Percentiles rank a stretch among this genome's conserved stretches.
phyloP scores from a whole-genome alignment of 1,140 invertebrate genomes.

The Odontomachus brunneus region DNA sequence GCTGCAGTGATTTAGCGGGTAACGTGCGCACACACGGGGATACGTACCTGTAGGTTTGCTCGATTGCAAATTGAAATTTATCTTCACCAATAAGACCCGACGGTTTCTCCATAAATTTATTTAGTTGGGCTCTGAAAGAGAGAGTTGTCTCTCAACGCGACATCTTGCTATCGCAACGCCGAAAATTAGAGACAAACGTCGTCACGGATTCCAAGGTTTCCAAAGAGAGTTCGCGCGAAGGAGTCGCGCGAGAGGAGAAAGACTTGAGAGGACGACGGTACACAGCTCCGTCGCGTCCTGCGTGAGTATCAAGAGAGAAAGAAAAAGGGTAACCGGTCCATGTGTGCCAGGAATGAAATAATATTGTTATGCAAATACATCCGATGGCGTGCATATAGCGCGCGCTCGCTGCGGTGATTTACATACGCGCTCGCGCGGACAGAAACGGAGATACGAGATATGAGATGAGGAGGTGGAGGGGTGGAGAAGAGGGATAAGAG shows the following conservation, averaged over 20 bases:
- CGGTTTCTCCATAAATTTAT: constrained; percentile 6
- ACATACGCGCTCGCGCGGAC: constrained; percentile 74
- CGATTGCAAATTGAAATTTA: constrained; percentile 8
- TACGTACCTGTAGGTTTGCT: neutral
- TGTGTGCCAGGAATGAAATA: no score
- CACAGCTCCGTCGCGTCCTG: constrained; percentile 1
- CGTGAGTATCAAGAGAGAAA: constrained; percentile 35
- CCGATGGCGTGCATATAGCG: constrained; percentile 64
- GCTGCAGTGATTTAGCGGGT: neutral
- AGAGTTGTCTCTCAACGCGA: no score
- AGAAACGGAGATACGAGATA: constrained; percentile 53
- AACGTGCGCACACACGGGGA: neutral
- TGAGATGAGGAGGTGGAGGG: constrained; percentile 21
- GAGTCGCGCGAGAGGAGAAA: neutral
- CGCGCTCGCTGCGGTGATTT: constrained; percentile 77
- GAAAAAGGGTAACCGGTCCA: neutral
- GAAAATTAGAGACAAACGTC: neutral
- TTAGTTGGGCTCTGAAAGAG: no score
- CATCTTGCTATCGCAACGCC: neutral
- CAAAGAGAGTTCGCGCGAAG: neutral
- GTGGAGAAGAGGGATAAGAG: constrained; percentile 29
- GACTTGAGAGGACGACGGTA: neutral
- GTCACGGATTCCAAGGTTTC: neutral
- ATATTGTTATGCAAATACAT: neutral
- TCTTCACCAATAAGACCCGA: neutral